Evolutionary conservation across 2,797 vertebrate genomes (phyloP).

Genomic region (Amphiprion clarkii): DNA sequence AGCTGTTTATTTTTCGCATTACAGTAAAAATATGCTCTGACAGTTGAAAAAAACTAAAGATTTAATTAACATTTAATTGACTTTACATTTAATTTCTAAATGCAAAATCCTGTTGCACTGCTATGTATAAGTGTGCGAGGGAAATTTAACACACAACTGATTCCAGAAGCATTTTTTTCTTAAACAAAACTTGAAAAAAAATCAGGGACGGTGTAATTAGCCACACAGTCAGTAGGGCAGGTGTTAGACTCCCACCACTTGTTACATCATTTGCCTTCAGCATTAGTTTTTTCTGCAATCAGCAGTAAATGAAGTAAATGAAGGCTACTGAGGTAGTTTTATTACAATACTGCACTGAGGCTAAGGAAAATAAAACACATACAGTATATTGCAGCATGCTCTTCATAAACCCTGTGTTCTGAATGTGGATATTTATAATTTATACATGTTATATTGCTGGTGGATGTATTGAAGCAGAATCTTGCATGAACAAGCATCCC

Average conservation of each 20-base stretch:
- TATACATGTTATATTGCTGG: neutral
- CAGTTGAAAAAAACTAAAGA: no score
- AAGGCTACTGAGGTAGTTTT: neutral
- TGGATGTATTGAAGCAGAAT: neutral
- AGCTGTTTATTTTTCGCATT: no score
- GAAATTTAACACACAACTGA: no score
- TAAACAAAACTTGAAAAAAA: no score
- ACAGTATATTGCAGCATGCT: neutral
- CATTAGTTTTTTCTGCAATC: neutral
- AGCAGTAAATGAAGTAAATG: neutral
- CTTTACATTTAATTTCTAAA: no score
- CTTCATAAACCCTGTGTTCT: neutral
- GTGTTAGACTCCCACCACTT: neutral
- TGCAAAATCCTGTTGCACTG: no score
- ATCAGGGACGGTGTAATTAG: no score
- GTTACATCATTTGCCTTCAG: neutral
- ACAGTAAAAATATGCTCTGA: no score
- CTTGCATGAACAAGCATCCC: neutral
- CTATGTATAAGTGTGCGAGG: no score
- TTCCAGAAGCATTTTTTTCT: no score
- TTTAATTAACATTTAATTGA: no score
- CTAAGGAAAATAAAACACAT: neutral
- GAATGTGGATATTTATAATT: conserved; percentile 3
- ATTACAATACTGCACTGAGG: neutral
- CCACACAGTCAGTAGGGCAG: neutral